Evolutionary conservation across 2,888 invertebrate species (phyloP).

Genomic region (Oscheius myriophilus): DNA sequence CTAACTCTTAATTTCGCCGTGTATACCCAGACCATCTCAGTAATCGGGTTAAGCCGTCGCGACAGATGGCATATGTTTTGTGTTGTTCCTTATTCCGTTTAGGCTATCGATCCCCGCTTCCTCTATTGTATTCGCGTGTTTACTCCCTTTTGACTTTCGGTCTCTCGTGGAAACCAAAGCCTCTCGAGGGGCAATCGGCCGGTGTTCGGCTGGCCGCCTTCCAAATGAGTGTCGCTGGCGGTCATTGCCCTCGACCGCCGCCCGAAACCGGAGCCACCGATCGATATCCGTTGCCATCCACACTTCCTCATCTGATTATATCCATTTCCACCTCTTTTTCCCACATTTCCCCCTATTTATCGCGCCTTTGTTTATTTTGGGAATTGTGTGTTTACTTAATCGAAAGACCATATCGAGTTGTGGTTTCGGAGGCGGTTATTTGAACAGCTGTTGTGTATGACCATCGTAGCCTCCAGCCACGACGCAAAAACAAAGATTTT

Average conservation of each 20-base stretch:
- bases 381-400: not conserved
- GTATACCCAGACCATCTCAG: too few relatives aligned
- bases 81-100: too few relatives aligned
- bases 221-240: conserved; percentile 30
- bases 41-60: too few relatives aligned
- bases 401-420: not conserved
- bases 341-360: not conserved
- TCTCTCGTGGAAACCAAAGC: too few relatives aligned
- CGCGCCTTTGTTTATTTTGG: not conserved
- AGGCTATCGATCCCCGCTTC: too few relatives aligned
- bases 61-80: too few relatives aligned
- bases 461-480: conserved; percentile 16
- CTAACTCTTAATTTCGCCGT: too few relatives aligned
- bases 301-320: conserved; percentile 5
- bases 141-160: too few relatives aligned
- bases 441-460: conserved; percentile 27
- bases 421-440: conserved; percentile 8
- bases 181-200: too few relatives aligned
- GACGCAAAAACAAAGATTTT: not conserved
- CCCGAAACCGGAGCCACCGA: conserved; percentile 24
- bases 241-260: conserved; percentile 25
- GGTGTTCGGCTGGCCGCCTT: conserved; percentile 12
- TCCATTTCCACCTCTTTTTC: not conserved
- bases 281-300: conserved; percentile 27
- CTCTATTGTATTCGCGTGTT: too few relatives aligned